Evolutionary conservation across 2,888 invertebrate species (phyloP).

Genomic region (Chloroclystis v-ata): DNA sequence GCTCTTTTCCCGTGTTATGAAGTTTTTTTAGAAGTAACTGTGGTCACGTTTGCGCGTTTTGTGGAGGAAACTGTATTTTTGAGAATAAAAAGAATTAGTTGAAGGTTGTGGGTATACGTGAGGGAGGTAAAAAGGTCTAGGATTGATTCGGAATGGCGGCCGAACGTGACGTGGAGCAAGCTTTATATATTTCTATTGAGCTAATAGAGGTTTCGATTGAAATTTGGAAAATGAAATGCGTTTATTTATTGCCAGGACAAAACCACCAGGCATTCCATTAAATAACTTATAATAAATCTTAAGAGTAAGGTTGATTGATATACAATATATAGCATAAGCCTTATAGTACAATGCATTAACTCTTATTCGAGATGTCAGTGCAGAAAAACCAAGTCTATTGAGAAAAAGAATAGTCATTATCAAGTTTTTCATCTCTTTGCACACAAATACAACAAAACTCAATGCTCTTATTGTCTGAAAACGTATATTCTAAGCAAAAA

Average conservation of each 20-base stretch:
- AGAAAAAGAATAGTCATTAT: too few relatives aligned
- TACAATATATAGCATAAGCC: too few relatives aligned
- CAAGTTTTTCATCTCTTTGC: background rate
- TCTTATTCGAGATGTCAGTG: too few relatives aligned
- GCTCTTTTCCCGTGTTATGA: background rate
- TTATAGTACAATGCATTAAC: too few relatives aligned
- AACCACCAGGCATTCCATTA: too few relatives aligned
- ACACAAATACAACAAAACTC: background rate
- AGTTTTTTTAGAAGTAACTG: conserved; percentile 1
- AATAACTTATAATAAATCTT: too few relatives aligned
- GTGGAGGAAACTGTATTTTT: conserved; percentile 28
- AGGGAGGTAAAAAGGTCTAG: conserved; percentile 17
- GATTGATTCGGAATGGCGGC: conserved; percentile 28
- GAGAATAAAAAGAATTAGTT: conserved; percentile 26
- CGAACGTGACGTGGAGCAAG: conserved; percentile 14
- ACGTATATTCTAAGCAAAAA: conserved; percentile 1
- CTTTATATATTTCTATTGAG: too few relatives aligned
- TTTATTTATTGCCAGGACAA: too few relatives aligned
- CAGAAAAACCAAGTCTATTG: too few relatives aligned
- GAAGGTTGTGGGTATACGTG: conserved; percentile 25
- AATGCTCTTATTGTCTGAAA: background rate
- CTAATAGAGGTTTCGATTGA: too few relatives aligned
- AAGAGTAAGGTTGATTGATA: too few relatives aligned
- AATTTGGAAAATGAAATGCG: too few relatives aligned
- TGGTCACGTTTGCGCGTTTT: conserved; percentile 31